Percentiles rank a stretch among this genome's conserved stretches.
Conservation (phyloP, 2,888 invertebrate genomes). For the Erebia aethiops region DNA sequence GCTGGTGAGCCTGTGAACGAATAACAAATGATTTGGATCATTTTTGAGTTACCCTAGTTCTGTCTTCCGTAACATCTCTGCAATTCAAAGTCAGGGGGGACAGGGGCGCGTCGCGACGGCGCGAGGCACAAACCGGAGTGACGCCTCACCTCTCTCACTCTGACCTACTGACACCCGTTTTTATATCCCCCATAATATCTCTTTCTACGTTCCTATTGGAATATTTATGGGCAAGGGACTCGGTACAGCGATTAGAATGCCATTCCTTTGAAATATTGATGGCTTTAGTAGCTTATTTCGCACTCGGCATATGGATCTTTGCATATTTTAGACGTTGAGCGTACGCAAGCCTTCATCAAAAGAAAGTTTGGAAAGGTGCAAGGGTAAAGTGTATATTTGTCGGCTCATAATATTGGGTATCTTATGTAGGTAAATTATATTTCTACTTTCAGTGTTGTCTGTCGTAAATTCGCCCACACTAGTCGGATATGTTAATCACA, state of each 20-base stretch:
- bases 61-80: constrained; percentile 48
- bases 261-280: constrained; percentile 68
- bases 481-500: constrained; percentile 44
- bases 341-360: constrained; percentile 49
- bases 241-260: constrained; percentile 69
- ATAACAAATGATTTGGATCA: neutral
- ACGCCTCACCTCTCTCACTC: constrained; percentile 52
- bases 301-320: constrained; percentile 61
- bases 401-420: constrained; percentile 5
- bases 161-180: constrained; percentile 68
- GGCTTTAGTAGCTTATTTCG: constrained; percentile 61
- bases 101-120: constrained; percentile 51
- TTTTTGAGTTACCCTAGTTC: neutral
- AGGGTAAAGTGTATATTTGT: constrained; percentile 36
- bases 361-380: constrained; percentile 55
- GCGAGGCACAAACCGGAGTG: constrained; percentile 62
- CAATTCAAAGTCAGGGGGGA: constrained; percentile 53
- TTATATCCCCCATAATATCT: constrained; percentile 56
- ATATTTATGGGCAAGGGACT: constrained; percentile 72
- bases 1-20: neutral
- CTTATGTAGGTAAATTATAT: neutral
- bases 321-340: constrained; percentile 64
- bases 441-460: neutral
- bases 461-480: constrained; percentile 53
- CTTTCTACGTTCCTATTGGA: constrained; percentile 67